These are phyloP conservation scores for Leucozona laternaria DNA, from an alignment of 2,888 invertebrate species.

Conservation along the genomic window DNA sequence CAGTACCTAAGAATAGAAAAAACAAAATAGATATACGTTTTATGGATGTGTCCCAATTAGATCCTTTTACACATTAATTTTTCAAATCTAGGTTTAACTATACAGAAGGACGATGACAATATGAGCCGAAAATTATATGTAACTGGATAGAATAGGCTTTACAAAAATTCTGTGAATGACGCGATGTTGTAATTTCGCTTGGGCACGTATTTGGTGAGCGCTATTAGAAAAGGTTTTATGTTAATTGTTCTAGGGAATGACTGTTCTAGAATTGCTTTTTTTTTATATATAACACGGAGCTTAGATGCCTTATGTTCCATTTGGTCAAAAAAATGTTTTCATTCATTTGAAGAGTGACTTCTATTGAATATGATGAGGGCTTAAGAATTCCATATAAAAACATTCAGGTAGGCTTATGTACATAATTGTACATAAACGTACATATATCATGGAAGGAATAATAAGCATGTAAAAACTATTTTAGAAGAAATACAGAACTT, in stretches of 20 bases:
- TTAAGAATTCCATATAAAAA: neutral
- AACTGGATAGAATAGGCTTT: constrained; percentile 1
- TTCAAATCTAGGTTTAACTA: constrained; percentile 5
- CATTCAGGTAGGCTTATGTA: no score
- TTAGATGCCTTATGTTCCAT: neutral
- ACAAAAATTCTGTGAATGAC: neutral
- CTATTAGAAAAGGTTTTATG: constrained; percentile 11
- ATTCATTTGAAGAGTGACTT: neutral
- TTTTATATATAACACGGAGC: neutral
- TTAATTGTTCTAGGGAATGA: constrained; percentile 1
- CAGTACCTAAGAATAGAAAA: neutral
- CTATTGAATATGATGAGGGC: neutral
- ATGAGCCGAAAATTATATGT: neutral
- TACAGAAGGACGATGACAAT: neutral
- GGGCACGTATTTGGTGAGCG: neutral
- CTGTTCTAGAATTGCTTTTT: neutral
- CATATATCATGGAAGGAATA: no score
- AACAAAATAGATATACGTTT: neutral
- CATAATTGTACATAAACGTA: no score
- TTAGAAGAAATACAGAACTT: no score
- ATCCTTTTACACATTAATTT: constrained; percentile 7
- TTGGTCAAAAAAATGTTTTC: neutral
- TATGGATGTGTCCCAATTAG: neutral
- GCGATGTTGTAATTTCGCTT: neutral
- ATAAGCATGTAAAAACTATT: no score